Conservation (phyloP, 2,113 vertebrate genomes). For the Bufo gargarizans region DNA sequence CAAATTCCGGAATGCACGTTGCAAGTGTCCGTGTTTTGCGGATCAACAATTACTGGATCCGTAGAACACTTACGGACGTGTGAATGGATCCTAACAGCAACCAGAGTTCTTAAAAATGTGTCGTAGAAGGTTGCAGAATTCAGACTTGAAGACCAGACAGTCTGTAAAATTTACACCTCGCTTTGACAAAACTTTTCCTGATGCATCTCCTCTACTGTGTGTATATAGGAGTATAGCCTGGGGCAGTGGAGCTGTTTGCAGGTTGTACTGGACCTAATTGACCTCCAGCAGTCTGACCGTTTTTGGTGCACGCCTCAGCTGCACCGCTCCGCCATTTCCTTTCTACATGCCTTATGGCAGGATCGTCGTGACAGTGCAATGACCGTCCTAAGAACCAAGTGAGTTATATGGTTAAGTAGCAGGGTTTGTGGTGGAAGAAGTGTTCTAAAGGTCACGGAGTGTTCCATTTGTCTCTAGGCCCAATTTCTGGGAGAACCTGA, state of each 20-base stretch:
- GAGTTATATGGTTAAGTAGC: constrained; percentile 57
- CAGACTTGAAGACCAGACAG: too few species aligned
- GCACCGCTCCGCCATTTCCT: constrained; percentile 89
- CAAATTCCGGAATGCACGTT: too few species aligned
- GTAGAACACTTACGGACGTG: too few species aligned
- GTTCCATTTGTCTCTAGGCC: constrained; percentile 72
- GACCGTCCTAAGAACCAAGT: constrained; percentile 92
- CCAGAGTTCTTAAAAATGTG: too few species aligned
- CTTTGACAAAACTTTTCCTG: neutral
- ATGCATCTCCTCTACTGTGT: neutral
- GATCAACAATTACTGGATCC: too few species aligned
- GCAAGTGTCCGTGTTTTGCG: too few species aligned
- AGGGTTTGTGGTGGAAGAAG: too few species aligned
- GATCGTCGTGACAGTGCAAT: constrained; percentile 95
- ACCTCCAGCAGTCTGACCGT: constrained; percentile 86
- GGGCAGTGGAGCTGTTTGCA: constrained; percentile 96
- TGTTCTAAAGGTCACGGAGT: neutral
- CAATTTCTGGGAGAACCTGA: constrained; percentile 95
- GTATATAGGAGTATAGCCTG: constrained; percentile 86
- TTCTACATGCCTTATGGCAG: constrained; percentile 96
- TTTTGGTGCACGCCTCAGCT: constrained; percentile 93
- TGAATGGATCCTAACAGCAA: too few species aligned
- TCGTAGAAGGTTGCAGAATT: too few species aligned
- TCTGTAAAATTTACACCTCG: too few species aligned
- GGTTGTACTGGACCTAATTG: constrained; percentile 88